Conservation (phyloP, 2,797 vertebrate genomes). For the Loriculus beryllinus region DNA sequence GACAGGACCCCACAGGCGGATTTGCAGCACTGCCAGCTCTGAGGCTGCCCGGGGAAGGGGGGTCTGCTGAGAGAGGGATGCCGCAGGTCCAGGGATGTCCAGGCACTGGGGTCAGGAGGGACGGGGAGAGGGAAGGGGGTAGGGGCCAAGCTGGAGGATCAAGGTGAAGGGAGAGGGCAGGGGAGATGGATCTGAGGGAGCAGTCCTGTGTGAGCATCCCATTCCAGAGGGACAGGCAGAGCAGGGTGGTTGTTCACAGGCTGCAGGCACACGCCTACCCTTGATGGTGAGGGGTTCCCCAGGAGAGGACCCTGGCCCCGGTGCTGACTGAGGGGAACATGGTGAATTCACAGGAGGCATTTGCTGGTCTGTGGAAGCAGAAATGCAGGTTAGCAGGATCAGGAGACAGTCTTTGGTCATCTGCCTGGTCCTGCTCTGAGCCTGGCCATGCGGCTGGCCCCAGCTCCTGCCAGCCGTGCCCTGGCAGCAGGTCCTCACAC, state of each 20-base stretch:
- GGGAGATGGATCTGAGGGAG: background rate
- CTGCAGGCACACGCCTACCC: background rate
- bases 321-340: background rate
- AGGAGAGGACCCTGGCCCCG: fast-evolving
- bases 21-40: fast-evolving
- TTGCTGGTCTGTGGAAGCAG: background rate
- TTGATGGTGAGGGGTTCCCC: fast-evolving
- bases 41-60: background rate
- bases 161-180: background rate
- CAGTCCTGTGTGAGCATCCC: background rate
- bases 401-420: background rate
- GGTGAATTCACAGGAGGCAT: background rate
- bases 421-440: background rate
- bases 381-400: background rate
- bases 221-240: background rate
- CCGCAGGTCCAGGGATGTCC: background rate
- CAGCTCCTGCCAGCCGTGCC: background rate
- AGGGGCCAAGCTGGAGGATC: background rate
- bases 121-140: background rate
- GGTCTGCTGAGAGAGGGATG: background rate
- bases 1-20: background rate
- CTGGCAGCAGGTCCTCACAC: background rate
- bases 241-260: fast-evolving
- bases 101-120: background rate
- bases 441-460: background rate